These are phyloP conservation scores for Ibidorhyncha struthersii DNA, from an alignment of 2,113 vertebrate species.

Conservation along the genomic window DNA sequence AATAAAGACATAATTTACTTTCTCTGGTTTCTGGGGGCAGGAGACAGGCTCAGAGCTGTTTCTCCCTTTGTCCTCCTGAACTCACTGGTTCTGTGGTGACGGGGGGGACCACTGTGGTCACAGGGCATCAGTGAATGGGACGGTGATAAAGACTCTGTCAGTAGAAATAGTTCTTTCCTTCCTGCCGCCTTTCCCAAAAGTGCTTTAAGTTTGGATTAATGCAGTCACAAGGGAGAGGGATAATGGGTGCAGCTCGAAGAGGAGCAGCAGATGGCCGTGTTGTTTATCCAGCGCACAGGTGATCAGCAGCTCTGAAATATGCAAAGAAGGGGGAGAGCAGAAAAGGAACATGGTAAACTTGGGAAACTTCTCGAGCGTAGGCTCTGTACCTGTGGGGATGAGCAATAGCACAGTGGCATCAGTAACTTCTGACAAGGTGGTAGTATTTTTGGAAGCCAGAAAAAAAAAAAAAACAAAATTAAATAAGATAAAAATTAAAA, in stretches of 20 bases:
- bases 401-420: accelerated
- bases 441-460: not conserved
- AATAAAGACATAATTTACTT: too few species aligned
- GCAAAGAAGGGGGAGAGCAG: not conserved
- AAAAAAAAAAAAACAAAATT: not conserved
- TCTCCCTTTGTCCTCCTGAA: too few species aligned
- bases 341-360: not conserved
- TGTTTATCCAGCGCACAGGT: not conserved
- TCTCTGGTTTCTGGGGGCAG: too few species aligned
- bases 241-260: not conserved
- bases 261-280: not conserved
- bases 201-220: not conserved
- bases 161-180: not conserved
- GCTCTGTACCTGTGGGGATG: not conserved
- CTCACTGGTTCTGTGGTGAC: too few species aligned
- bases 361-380: not conserved
- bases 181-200: not conserved
- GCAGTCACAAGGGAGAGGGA: not conserved
- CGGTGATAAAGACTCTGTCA: not conserved
- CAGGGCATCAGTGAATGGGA: too few species aligned
- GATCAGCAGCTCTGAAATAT: not conserved
- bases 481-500: not conserved
- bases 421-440: not conserved
- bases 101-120: too few species aligned
- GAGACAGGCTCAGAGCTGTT: too few species aligned